Conservation (phyloP, 2,113 vertebrate genomes). For the Coptodon bakossiorum region DNA sequence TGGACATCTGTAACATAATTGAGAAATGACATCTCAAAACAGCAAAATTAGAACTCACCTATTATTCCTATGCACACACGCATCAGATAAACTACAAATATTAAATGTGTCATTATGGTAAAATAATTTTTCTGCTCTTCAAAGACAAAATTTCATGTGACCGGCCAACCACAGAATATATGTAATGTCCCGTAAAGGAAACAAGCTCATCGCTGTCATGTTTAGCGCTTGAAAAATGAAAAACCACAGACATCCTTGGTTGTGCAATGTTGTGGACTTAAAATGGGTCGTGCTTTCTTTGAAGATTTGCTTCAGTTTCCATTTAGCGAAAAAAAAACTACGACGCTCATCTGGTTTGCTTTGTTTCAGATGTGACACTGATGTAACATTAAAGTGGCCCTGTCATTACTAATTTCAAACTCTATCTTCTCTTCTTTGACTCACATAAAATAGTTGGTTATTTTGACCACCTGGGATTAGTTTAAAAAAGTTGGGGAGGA, state of each 20-base stretch:
- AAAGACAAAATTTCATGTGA: neutral
- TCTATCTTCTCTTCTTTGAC: fast-evolving
- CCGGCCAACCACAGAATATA: neutral
- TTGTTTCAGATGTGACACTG: neutral
- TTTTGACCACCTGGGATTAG: neutral
- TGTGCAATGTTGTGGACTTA: neutral
- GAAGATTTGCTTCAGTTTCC: neutral
- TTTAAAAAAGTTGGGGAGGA: fast-evolving
- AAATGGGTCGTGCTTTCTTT: neutral
- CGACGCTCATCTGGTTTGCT: neutral
- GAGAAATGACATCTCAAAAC: neutral
- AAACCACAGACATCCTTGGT: neutral
- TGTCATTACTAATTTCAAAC: fast-evolving
- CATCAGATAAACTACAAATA: neutral
- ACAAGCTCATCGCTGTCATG: neutral
- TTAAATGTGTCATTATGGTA: neutral
- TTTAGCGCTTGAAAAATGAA: neutral
- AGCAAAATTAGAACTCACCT: neutral
- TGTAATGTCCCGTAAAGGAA: neutral
- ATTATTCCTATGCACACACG: neutral
- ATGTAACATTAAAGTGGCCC: neutral
- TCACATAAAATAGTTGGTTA: neutral
- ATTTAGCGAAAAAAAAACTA: neutral
- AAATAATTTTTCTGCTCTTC: neutral
- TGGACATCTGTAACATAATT: fast-evolving